Evolutionary conservation across 2,113 vertebrate species (phyloP).

Genomic region (Oreochromis tanganicae): DNA sequence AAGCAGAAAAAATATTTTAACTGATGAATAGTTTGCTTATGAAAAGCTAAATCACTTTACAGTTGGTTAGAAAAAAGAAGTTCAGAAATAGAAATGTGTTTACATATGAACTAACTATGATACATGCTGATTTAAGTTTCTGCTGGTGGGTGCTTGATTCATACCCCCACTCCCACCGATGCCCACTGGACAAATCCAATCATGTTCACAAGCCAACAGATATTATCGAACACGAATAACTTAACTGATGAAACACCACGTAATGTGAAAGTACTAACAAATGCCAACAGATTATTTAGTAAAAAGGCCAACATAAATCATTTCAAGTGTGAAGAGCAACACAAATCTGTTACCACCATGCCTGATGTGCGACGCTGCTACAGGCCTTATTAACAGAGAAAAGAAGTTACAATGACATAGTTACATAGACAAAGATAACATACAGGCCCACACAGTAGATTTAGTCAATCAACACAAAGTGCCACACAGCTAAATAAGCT

Average conservation of each 20-base stretch:
- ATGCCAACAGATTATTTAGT: not conserved
- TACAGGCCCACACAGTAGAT: not conserved
- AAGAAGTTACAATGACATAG: not conserved
- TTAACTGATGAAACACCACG: not conserved
- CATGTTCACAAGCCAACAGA: not conserved
- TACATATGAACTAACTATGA: not conserved
- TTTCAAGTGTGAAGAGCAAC: not conserved
- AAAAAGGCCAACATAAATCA: not conserved
- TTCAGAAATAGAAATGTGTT: not conserved
- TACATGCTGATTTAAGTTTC: not conserved
- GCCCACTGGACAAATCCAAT: not conserved
- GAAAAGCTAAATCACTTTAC: not conserved
- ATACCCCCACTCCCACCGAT: not conserved
- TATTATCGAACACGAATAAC: not conserved
- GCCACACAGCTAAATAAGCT: not conserved
- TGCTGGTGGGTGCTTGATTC: not conserved
- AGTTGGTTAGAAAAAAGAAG: not conserved
- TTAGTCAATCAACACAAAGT: not conserved
- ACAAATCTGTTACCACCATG: not conserved
- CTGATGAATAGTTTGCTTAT: not conserved
- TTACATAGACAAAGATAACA: not conserved
- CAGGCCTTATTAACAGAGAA: not conserved
- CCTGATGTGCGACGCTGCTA: not conserved
- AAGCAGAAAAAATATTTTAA: not conserved
- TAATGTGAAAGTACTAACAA: not conserved